These are phyloP conservation scores for Pimephales promelas DNA, from an alignment of 2,113 vertebrate genomes.

Conservation along the genomic window DNA sequence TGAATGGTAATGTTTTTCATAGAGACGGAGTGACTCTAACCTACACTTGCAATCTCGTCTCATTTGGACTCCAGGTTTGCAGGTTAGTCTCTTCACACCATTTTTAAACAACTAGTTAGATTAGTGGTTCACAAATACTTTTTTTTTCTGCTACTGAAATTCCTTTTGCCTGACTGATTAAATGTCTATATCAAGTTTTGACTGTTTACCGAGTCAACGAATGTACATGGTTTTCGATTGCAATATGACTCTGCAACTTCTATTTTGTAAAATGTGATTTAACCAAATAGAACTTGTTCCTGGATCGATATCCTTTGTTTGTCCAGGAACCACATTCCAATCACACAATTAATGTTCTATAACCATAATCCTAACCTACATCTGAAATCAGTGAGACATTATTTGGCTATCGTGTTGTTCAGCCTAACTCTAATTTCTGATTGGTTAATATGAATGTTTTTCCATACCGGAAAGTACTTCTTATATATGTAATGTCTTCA, in stretches of 20 bases:
- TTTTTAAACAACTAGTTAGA: background rate
- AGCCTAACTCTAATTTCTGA: background rate
- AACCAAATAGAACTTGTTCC: slow-evolving; percentile 1
- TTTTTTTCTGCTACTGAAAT: background rate
- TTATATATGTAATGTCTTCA: no score
- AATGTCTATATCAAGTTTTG: background rate
- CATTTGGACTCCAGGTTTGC: background rate
- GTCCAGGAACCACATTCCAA: background rate
- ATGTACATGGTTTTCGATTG: no score
- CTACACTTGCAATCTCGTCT: background rate
- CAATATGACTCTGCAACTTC: background rate
- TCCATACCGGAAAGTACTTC: background rate
- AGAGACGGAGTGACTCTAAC: background rate
- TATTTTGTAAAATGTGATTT: background rate
- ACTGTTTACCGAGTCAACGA: background rate
- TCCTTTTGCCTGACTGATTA: background rate
- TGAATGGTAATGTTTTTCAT: background rate
- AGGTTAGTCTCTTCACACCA: background rate
- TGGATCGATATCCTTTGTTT: background rate
- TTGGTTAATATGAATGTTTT: background rate
- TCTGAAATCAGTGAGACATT: background rate
- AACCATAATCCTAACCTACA: background rate
- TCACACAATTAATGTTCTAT: background rate
- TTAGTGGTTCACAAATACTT: background rate
- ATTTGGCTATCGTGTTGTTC: background rate